A percentile compares a stretch with the other conserved stretches of the same genome.
Evolutionary conservation across 1,140 invertebrate genomes (phyloP).

Genomic region (Drosophila seguyi): DNA sequence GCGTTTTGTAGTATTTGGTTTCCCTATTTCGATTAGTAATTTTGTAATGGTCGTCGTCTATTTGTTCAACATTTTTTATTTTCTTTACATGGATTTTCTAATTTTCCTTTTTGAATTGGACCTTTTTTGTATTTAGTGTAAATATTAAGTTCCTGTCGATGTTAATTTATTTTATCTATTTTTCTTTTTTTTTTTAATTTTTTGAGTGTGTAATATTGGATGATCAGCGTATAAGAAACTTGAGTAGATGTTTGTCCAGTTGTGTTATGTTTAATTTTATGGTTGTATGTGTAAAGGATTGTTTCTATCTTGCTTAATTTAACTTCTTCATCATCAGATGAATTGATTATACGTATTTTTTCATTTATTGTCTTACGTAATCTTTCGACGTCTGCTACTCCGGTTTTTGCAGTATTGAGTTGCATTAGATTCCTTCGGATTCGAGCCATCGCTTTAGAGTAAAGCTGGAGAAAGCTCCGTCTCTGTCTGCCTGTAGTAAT

Average conservation of each 20-base stretch:
- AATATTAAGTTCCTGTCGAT: not conserved
- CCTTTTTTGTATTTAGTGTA: not conserved
- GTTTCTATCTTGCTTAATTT: constrained; percentile 3
- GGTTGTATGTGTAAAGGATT: too few species aligned
- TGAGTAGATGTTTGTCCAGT: too few species aligned
- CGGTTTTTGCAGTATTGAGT: not conserved
- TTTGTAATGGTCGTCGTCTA: not conserved
- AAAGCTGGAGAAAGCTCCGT: not conserved
- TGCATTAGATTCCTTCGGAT: not conserved
- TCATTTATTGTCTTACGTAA: not conserved
- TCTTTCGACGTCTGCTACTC: not conserved
- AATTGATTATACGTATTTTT: not conserved
- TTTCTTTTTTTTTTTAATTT: too few species aligned
- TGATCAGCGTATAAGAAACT: too few species aligned
- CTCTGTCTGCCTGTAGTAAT: too few species aligned
- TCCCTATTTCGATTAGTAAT: not conserved
- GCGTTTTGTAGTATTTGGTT: not conserved
- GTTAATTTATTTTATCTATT: too few species aligned
- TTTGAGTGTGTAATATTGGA: too few species aligned
- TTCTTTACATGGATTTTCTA: not conserved
- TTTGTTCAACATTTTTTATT: not conserved
- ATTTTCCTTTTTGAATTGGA: not conserved
- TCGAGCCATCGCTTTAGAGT: not conserved
- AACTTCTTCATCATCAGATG: not conserved
- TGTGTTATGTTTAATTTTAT: not conserved